Evolutionary conservation across 2,113 vertebrate species (phyloP).

Genomic region (Numenius arquata): DNA sequence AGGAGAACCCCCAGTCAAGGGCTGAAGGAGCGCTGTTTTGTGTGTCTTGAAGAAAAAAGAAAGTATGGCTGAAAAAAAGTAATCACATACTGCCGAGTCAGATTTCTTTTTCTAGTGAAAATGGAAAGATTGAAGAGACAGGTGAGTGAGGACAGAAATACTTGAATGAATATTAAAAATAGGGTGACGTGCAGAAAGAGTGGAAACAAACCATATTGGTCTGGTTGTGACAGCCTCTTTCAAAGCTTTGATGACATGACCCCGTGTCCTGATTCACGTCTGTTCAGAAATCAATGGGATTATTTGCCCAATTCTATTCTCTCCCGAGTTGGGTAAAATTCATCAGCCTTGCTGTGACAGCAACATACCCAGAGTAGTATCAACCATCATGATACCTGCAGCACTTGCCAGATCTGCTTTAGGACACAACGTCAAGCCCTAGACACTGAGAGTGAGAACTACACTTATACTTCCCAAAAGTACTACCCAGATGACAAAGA

Average conservation of each 20-base stretch:
- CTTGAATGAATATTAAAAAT: background rate
- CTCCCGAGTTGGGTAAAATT: background rate
- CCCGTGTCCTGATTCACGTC: background rate
- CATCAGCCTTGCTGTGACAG: background rate
- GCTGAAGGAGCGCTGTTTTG: background rate
- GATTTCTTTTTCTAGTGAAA: background rate
- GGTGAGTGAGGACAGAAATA: background rate
- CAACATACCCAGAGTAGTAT: background rate
- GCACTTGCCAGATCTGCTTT: background rate
- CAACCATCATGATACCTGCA: fast-evolving
- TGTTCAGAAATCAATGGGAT: background rate
- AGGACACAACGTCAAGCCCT: background rate
- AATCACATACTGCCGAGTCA: background rate
- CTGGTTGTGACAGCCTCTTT: background rate
- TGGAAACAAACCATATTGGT: background rate
- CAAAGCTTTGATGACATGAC: background rate
- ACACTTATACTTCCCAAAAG: background rate
- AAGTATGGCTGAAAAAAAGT: background rate
- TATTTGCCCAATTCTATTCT: background rate
- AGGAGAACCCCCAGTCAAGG: background rate
- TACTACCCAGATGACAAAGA: background rate
- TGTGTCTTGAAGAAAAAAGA: background rate
- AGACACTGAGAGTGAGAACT: background rate
- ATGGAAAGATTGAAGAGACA: background rate
- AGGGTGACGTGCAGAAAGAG: background rate